A percentile compares a stretch with the other conserved stretches of the same genome.
Conservation (phyloP, 2,888 invertebrate genomes). For the Agrenia bidenticulata region DNA sequence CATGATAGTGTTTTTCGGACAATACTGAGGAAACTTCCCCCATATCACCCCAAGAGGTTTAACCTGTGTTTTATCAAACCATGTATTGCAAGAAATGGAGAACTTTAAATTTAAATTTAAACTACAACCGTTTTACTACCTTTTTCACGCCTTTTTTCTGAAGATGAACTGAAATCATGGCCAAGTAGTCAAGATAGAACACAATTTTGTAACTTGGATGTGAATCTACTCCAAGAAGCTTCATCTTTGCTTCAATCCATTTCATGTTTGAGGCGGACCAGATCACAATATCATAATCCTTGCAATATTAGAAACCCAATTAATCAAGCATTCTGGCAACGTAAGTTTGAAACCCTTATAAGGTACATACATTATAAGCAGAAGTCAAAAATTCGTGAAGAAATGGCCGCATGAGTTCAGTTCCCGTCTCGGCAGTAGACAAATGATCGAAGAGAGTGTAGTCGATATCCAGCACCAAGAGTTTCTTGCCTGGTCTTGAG, state of each 20-base stretch:
- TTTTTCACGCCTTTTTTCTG: conserved; percentile 88
- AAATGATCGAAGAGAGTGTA: conserved; percentile 95
- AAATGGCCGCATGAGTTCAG: conserved; percentile 90
- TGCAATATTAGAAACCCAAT: conserved; percentile 28
- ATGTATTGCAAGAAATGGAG: too few relatives aligned
- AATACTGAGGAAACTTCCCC: conserved; percentile 90
- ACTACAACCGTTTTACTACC: conserved; percentile 67
- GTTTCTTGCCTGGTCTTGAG: conserved; percentile 79
- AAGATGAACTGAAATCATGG: conserved; percentile 93
- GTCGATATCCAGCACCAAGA: conserved; percentile 92
- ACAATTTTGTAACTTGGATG: conserved; percentile 85
- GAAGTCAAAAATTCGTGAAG: conserved; percentile 89
- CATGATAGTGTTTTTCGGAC: conserved; percentile 92
- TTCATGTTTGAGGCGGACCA: conserved; percentile 99
- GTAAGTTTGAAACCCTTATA: too few relatives aligned
- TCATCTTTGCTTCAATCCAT: conserved; percentile 89
- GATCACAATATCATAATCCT: conserved; percentile 91
- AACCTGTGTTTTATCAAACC: conserved; percentile 67
- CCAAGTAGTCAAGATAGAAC: conserved; percentile 85
- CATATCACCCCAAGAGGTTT: conserved; percentile 96
- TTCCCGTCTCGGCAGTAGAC: conserved; percentile 83
- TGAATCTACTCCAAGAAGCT: conserved; percentile 78
- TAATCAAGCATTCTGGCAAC: too few relatives aligned
- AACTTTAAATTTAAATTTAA: too few relatives aligned
- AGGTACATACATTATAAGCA: conserved; percentile 68